Percentiles rank a stretch among this genome's conserved stretches.
Evolutionary conservation across 2,888 invertebrate genomes (phyloP).

Genomic region (Cataglyphis altisquamis): DNA sequence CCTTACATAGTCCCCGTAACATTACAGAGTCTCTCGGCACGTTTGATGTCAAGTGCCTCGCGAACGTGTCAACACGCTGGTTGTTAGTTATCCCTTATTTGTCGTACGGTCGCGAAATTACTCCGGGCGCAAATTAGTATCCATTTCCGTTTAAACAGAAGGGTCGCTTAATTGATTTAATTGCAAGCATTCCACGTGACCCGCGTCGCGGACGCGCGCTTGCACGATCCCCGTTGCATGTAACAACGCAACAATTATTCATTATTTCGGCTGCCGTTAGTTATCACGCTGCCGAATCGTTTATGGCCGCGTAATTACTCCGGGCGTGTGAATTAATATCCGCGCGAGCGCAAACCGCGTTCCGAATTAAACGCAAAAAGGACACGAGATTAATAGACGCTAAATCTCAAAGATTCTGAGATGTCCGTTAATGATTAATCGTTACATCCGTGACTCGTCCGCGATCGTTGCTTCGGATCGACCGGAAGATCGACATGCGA

Average conservation of each 20-base stretch:
- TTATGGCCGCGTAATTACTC: slow-evolving; percentile 53
- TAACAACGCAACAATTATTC: slow-evolving; percentile 56
- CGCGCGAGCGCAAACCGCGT: not conserved
- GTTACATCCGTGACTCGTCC: not conserved
- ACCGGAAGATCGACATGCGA: not conserved
- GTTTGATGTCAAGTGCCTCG: slow-evolving; percentile 50
- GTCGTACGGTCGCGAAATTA: slow-evolving; percentile 54
- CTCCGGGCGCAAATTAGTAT: slow-evolving; percentile 54
- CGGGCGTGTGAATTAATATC: slow-evolving; percentile 52
- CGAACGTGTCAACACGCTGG: slow-evolving; percentile 52
- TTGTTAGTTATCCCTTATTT: slow-evolving; percentile 57
- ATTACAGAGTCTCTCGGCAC: slow-evolving; percentile 26
- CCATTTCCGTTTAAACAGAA: slow-evolving; percentile 56
- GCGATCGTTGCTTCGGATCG: not conserved
- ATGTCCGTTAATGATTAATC: slow-evolving; percentile 37
- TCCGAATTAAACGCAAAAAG: slow-evolving; percentile 39
- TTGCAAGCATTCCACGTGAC: slow-evolving; percentile 54
- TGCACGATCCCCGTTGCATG: slow-evolving; percentile 10
- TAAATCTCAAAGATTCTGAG: not conserved
- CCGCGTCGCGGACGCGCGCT: slow-evolving; percentile 25
- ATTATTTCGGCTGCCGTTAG: slow-evolving; percentile 49
- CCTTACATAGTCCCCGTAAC: slow-evolving; percentile 27
- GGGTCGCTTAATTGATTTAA: slow-evolving; percentile 58
- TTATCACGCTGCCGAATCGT: slow-evolving; percentile 49
- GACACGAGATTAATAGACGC: slow-evolving; percentile 42